Conservation (phyloP, 2,888 invertebrate genomes). For the Eugnorisma glareosa region DNA sequence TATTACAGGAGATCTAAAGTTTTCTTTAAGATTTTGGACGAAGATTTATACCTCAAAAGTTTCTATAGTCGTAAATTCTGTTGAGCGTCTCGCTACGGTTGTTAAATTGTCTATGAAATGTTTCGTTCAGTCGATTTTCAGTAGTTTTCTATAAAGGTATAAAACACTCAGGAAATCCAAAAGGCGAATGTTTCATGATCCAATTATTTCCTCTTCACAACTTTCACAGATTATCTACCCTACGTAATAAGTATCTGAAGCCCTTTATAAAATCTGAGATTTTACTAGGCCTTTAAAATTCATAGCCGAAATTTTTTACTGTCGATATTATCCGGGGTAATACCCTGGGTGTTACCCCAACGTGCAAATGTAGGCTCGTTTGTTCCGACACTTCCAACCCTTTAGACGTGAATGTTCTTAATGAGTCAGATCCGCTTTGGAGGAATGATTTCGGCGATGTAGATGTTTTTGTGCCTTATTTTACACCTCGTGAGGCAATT, state of each 20-base stretch:
- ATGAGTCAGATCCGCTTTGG: slow-evolving; percentile 61
- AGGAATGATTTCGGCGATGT: slow-evolving; percentile 54
- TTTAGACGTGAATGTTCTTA: slow-evolving; percentile 61
- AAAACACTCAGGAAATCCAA: slow-evolving; percentile 15
- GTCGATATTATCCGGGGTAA: slow-evolving; percentile 34
- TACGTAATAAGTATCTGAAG: slow-evolving; percentile 8
- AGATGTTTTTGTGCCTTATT: slow-evolving; percentile 67
- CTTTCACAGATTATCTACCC: slow-evolving; percentile 18
- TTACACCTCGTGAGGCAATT: slow-evolving; percentile 65
- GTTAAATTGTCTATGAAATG: slow-evolving; percentile 24
- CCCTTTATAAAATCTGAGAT: slow-evolving; percentile 39
- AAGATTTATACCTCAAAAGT: slow-evolving; percentile 36
- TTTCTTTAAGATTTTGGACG: slow-evolving; percentile 19
- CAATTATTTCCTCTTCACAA: slow-evolving; percentile 19
- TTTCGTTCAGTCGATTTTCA: slow-evolving; percentile 7
- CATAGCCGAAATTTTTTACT: slow-evolving; percentile 51
- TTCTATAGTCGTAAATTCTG: slow-evolving; percentile 31
- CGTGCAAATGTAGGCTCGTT: slow-evolving; percentile 62
- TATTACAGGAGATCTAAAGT: slow-evolving; percentile 48
- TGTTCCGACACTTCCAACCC: slow-evolving; percentile 65
- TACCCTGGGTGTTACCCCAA: slow-evolving; percentile 14
- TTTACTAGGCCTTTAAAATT: slow-evolving; percentile 57
- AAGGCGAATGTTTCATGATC: slow-evolving; percentile 7
- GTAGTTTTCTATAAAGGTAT: slow-evolving; percentile 3
- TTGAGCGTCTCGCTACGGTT: not conserved